Percentiles rank a stretch among this genome's conserved stretches.
phyloP scores from a whole-genome alignment of 2,113 vertebrate genomes.

The Acrocephalus kingi region DNA sequence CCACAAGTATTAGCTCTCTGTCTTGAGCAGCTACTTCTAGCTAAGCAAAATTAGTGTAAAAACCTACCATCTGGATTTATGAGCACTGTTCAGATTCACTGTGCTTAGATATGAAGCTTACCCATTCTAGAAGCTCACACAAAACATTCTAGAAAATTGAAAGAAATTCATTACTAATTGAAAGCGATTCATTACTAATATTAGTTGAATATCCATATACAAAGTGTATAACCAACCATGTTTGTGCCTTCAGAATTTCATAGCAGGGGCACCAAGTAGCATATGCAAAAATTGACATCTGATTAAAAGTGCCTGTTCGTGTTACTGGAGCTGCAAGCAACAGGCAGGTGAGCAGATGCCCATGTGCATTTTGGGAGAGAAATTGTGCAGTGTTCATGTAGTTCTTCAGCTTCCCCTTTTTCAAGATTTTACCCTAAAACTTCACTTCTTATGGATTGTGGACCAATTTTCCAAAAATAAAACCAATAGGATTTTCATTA shows the following conservation, averaged over 20 bases:
- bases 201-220: not conserved
- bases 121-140: not conserved
- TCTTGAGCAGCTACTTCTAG: not conserved
- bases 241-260: not conserved
- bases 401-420: not conserved
- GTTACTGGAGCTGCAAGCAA: not conserved
- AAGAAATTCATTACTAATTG: not conserved
- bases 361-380: fast-evolving
- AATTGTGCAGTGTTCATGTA: not conserved
- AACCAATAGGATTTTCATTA: not conserved
- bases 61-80: not conserved
- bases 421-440: not conserved
- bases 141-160: not conserved
- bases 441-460: not conserved
- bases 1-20: not conserved
- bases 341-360: not conserved
- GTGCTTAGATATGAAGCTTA: not conserved
- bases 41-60: not conserved
- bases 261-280: not conserved
- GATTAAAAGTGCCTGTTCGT: not conserved
- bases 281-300: not conserved
- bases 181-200: not conserved
- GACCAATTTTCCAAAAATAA: not conserved
- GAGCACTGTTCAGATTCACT: not conserved
- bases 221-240: not conserved